Percentiles rank a stretch among this genome's conserved stretches.
These are phyloP conservation scores for Spodoptera littoralis DNA, from an alignment of 2,888 invertebrate species.

Conservation along the genomic window DNA sequence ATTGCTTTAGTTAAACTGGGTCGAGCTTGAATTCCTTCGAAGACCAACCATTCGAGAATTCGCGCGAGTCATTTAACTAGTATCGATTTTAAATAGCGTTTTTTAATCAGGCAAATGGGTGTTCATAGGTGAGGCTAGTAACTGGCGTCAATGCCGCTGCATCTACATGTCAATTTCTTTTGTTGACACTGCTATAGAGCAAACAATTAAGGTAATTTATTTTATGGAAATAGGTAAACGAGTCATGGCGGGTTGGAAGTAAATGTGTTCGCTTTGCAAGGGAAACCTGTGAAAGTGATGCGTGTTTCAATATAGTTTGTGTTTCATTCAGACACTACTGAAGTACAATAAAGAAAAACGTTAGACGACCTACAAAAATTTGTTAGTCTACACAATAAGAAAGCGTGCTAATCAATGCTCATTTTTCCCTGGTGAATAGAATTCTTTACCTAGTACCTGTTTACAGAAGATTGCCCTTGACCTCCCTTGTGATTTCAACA, in stretches of 20 bases:
- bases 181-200: conserved; percentile 17
- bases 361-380: too few species aligned
- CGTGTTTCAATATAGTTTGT: too few species aligned
- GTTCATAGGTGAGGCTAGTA: conserved; percentile 19
- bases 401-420: too few species aligned
- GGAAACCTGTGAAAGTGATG: too few species aligned
- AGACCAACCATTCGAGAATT: conserved; percentile 39
- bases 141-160: conserved; percentile 25
- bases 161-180: conserved; percentile 22
- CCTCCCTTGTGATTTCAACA: too few species aligned
- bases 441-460: background rate
- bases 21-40: conserved; percentile 36
- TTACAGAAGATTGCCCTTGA: too few species aligned
- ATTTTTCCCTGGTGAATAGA: too few species aligned
- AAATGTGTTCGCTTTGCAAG: too few species aligned
- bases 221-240: conserved; percentile 2
- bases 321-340: too few species aligned
- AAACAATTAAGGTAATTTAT: conserved; percentile 32
- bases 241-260: too few species aligned
- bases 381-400: too few species aligned
- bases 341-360: too few species aligned
- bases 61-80: conserved; percentile 41
- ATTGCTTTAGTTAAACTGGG: conserved; percentile 32
- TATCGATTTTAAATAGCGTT: conserved; percentile 47
- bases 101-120: conserved; percentile 44